Base-by-base conservation (phyloP, 2,113 vertebrate species). In the Microtus pennsylvanicus region DNA sequence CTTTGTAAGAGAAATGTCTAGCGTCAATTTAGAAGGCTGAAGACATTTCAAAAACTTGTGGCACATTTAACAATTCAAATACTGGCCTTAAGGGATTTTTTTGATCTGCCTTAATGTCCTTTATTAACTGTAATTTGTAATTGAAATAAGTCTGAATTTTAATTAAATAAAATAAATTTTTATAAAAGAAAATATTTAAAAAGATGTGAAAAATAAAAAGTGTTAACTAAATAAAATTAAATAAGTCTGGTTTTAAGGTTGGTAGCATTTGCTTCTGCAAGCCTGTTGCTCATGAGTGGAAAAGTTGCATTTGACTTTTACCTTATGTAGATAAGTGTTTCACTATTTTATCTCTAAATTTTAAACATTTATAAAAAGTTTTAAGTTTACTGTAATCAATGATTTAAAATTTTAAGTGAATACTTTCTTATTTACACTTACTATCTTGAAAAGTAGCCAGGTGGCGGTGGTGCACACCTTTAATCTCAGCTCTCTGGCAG, bases 361-460 rank as follows among this genome's bases (percentile, higher is more conserved):
- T 96, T 3, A 38, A 91, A 45, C 12, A 76, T 94, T 94, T 92
- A 47, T 94, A 67, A 58, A 78, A 89, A 90, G 5, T n/a, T 21
- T 96, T 61, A 42, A 42, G 21, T 87, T 95, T 97, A 87, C 74
- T 95, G 47, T 87, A 97, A 93, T 87, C 13, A 91, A 93, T 52
- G 82, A 63, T 72, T 88, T 17, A 45, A 87, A 87, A 80, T 50
- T 74, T 92, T 82, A 77, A n/a, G 10, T 61, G 90, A 95, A 93
- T 91, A 81, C 61, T 65, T 96, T 77, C 70, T 92, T 69, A 87
- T 28, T 89, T 95, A 14, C 52, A 78, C 63, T 94, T 94, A 87
- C 75, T 96, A 52, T 75, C 58, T 94, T 90, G 45, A 45, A 87
- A 42, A 42, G 13, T 83, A 26, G n/a, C 81, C 16, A 24, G 81